Evolutionary conservation across 2,888 invertebrate genomes (phyloP).

Genomic region (Andrena minutula): DNA sequence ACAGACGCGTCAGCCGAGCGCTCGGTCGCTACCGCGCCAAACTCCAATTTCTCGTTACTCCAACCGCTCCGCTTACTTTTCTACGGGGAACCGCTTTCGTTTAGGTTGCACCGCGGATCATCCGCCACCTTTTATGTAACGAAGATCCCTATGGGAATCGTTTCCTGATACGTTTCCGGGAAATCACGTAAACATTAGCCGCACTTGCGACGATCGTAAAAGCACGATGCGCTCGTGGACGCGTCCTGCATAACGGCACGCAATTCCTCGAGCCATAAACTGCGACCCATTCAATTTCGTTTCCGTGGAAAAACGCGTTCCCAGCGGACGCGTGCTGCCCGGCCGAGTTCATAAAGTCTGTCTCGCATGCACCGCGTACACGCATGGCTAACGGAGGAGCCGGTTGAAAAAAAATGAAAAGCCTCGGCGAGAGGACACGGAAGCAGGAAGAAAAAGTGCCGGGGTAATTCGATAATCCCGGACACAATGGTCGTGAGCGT

Average conservation of each 20-base stretch:
- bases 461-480: conserved; percentile 44
- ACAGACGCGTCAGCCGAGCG: no score
- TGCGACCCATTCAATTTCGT: conserved; percentile 63
- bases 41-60: no score
- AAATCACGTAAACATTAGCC: conserved; percentile 38
- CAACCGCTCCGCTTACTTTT: no score
- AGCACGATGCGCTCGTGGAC: conserved; percentile 3
- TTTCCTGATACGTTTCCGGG: not conserved
- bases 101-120: no score
- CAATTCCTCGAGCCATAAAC: conserved; percentile 64
- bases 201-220: conserved; percentile 58
- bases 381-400: not conserved
- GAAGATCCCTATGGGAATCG: not conserved
- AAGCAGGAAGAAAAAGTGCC: conserved; percentile 16
- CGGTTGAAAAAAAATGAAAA: conserved; percentile 18
- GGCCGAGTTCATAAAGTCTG: conserved; percentile 52
- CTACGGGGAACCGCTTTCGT: no score
- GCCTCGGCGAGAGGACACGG: not conserved
- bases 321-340: conserved; percentile 29
- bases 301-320: conserved; percentile 54
- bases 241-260: conserved; percentile 50
- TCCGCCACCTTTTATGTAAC: no score
- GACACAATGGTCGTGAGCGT: conserved; percentile 22
- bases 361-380: not conserved
- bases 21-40: no score